A percentile compares a stretch with the other conserved stretches of the same genome.
Evolutionary conservation across 2,113 vertebrate genomes (phyloP).

Genomic region (Spilogale gracilis): DNA sequence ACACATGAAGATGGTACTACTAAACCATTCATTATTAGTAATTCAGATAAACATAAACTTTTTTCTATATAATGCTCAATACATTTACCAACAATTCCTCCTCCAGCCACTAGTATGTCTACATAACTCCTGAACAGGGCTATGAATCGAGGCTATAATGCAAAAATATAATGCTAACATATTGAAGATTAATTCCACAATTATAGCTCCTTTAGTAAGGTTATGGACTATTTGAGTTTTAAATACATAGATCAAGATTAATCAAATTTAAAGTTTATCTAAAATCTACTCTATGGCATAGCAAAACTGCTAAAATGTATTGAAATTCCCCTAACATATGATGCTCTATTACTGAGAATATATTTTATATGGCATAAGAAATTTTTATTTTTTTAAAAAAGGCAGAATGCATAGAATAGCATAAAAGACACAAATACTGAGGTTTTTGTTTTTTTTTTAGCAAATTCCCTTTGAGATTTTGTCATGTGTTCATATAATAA

Average conservation of each 20-base stretch:
- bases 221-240: background rate
- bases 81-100: background rate
- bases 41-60: background rate
- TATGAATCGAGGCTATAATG: background rate
- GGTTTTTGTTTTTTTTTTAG: background rate
- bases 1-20: background rate
- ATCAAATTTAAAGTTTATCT: background rate
- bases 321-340: background rate
- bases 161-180: background rate
- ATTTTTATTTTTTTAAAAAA: slow-evolving; percentile 27
- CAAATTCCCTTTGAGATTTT: background rate
- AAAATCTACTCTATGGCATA: background rate
- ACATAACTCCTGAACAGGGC: background rate
- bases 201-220: background rate
- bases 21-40: background rate
- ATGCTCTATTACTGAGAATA: background rate
- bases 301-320: background rate
- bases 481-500: background rate
- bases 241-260: background rate
- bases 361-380: background rate
- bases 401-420: background rate
- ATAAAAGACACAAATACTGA: background rate
- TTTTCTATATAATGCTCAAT: background rate
- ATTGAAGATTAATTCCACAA: background rate
- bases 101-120: background rate